Percentiles rank a stretch among this genome's conserved stretches.
phyloP scores from a whole-genome alignment of 2,888 invertebrate genomes.

The Liposcelis brunnea region DNA sequence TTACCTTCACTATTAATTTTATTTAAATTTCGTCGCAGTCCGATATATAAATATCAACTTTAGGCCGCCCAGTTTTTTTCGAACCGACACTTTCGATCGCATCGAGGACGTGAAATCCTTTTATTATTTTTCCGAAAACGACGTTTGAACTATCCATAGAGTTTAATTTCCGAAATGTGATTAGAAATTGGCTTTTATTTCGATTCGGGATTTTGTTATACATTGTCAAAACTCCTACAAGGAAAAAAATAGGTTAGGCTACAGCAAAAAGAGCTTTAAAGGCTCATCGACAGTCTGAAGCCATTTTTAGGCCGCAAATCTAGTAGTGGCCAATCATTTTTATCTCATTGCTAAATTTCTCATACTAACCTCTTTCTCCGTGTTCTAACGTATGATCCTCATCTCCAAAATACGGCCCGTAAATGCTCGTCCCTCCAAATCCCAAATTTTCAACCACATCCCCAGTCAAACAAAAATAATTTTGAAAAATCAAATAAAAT shows the following conservation, averaged over 20 bases:
- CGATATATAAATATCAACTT: not conserved
- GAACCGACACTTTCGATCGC: slow-evolving; percentile 10
- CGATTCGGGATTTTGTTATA: slow-evolving; percentile 12
- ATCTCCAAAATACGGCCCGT: not conserved
- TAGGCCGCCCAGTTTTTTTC: not conserved
- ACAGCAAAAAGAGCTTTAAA: too few species aligned
- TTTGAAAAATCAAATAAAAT: not conserved
- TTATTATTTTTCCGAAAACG: slow-evolving; percentile 15
- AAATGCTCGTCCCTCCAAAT: slow-evolving; percentile 1
- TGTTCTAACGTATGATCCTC: not conserved
- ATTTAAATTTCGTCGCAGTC: not conserved
- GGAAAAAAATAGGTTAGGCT: not conserved
- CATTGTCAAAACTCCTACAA: slow-evolving; percentile 15
- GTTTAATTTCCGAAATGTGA: slow-evolving; percentile 13
- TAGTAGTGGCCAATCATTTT: too few species aligned
- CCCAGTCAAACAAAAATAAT: slow-evolving; percentile 1
- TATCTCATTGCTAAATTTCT: too few species aligned
- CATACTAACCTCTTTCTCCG: not conserved
- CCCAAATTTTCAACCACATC: not conserved
- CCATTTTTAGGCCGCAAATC: too few species aligned
- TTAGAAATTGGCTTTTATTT: slow-evolving; percentile 15
- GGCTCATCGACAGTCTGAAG: too few species aligned
- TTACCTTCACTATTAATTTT: too few species aligned
- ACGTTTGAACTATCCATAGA: slow-evolving; percentile 14
- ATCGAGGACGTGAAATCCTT: slow-evolving; percentile 13